A percentile compares a stretch with the other conserved stretches of the same genome.
phyloP scores from a whole-genome alignment of 2,797 vertebrate genomes.

The Monodelphis domestica region DNA sequence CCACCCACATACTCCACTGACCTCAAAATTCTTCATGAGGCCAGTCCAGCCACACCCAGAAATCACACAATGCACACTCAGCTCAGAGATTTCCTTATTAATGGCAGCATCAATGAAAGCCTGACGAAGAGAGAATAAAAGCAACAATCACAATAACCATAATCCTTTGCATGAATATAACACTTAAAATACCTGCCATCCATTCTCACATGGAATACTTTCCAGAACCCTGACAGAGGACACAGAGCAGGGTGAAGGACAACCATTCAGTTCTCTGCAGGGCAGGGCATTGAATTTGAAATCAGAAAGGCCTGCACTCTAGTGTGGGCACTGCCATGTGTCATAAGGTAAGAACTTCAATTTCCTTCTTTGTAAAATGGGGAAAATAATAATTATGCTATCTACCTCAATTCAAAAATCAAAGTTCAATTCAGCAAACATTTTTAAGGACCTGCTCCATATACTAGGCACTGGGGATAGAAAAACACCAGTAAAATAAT shows the following conservation, averaged over 20 bases:
- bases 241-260: background rate
- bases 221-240: background rate
- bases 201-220: background rate
- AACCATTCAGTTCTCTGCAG: background rate
- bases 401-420: background rate
- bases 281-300: background rate
- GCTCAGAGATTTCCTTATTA: constrained; percentile 88
- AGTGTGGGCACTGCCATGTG: background rate
- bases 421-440: background rate
- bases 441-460: background rate
- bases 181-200: background rate
- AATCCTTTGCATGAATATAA: background rate
- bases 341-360: background rate
- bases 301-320: background rate
- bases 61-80: constrained; percentile 85
- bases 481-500: background rate
- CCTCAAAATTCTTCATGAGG: constrained; percentile 85
- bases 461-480: background rate
- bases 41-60: constrained; percentile 86
- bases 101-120: constrained; percentile 87
- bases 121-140: constrained; percentile 70
- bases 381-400: no score
- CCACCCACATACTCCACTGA: constrained; percentile 49
- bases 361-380: background rate
- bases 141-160: constrained; percentile 1